Evolutionary conservation across 2,797 vertebrate genomes (phyloP), one percentile per base, ranked within the genome.

Genomic region (Melanotaenia boesemani): DNA sequence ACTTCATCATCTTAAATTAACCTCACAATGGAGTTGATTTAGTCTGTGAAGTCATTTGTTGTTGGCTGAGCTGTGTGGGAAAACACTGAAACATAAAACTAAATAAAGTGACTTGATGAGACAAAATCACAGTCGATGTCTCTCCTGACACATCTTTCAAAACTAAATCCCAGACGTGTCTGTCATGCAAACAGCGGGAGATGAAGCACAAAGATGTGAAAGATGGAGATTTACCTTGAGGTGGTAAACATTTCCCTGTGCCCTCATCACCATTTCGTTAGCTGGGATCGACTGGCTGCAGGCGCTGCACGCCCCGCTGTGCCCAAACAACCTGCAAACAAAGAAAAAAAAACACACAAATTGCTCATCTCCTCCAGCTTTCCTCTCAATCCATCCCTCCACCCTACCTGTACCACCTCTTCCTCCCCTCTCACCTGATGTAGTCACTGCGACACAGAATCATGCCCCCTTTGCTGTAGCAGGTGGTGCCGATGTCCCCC

Each of bases 261-360:
- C 94, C 86, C 94, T 92, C 95, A 96, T 96, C 90, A 96, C 95
- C 95, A 96, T 95, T 74, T 96, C 95, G n/a, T 92, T 96, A 90
- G 95, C 94, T 5, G 95, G 95, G 83, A 96, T 96, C 5, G 95
- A 95, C 90, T 95, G 95, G 50, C 95, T 92, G 55, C 95, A 96
- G 63, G 95, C 92, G 9, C 89, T 93, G 91, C 95, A 96, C 2
- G 94, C 94, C 65, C 95, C 95, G 5, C 94, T 95, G 92, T 94
- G 94, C 65, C 95, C 95, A 36, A 95, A 96, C 84, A 96, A 88
- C 88, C 95, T 96, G 93, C 39, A 70, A 76, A 87, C 71, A 80
- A 44, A 77, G 64, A 59, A 54, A 30, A 48, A 10, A 48, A 30
- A 30, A 30, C 28, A 69, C 68, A 79, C 67, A 78, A 50, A 80